Conservation (phyloP, 2,797 vertebrate species). For the Xenops minutus region DNA sequence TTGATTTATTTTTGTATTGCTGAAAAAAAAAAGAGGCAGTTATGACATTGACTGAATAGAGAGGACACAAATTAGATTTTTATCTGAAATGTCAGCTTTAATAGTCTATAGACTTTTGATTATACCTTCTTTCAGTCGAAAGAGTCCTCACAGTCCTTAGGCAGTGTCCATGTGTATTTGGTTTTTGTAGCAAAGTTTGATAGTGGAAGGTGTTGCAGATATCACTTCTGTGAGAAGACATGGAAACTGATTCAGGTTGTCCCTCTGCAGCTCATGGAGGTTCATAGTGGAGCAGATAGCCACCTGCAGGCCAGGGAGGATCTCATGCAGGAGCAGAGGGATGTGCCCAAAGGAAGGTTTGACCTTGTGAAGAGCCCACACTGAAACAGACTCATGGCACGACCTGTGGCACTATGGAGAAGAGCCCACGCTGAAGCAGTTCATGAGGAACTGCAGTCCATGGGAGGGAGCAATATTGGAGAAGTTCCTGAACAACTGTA, state of each 20-base stretch:
- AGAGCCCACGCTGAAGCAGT: neutral
- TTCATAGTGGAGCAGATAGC: rapidly evolving
- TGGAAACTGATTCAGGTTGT: neutral
- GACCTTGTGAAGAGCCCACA: neutral
- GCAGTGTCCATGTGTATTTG: neutral
- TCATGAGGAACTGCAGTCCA: neutral
- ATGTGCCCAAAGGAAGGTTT: neutral
- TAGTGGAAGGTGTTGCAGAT: rapidly evolving
- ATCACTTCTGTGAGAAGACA: neutral
- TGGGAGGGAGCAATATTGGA: neutral
- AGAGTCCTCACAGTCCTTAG: neutral
- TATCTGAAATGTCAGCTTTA: neutral
- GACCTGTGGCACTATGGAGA: neutral
- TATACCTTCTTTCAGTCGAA: neutral
- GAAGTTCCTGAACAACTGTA: neutral
- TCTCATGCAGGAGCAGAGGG: neutral
- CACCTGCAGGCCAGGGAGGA: neutral
- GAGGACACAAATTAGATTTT: neutral
- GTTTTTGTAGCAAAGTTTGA: neutral
- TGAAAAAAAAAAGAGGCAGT: neutral
- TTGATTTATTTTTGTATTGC: neutral
- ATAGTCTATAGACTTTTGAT: neutral
- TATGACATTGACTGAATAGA: neutral
- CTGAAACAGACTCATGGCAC: neutral
- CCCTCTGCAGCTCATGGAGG: neutral